Conservation (phyloP, 2,113 vertebrate species). For the Morone saxatilis region DNA sequence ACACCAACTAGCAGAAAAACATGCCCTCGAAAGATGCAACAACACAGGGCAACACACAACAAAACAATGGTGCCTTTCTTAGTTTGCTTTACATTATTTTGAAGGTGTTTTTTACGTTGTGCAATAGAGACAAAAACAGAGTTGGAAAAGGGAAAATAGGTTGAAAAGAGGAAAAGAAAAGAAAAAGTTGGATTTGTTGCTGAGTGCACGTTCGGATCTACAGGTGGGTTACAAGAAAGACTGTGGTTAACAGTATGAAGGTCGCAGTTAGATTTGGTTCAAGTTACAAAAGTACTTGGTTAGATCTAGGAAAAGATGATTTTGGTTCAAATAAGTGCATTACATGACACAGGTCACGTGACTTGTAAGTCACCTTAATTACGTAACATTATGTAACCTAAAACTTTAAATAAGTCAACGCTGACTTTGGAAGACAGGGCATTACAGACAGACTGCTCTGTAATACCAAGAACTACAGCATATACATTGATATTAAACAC, state of each 20-base stretch:
- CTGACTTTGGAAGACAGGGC: too few species aligned
- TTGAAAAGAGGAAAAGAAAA: not conserved
- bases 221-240: not conserved
- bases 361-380: too few species aligned
- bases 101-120: conserved; percentile 13
- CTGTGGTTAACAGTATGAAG: too few species aligned
- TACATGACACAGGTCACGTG: too few species aligned
- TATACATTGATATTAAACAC: not conserved
- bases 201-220: not conserved
- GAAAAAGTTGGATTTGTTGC: not conserved
- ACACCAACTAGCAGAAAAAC: conserved; percentile 49
- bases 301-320: too few species aligned
- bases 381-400: too few species aligned
- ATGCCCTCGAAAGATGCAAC: conserved; percentile 28
- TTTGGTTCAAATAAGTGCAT: too few species aligned
- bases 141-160: not conserved
- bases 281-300: too few species aligned
- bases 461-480: not conserved
- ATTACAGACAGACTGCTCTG: not conserved
- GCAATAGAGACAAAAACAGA: not conserved
- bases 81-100: not conserved
- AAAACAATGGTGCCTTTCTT: conserved; percentile 31
- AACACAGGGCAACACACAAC: conserved; percentile 11
- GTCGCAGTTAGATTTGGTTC: too few species aligned
- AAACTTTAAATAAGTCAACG: too few species aligned